phyloP scores from a whole-genome alignment of 30 jellyfish, hydroid and myxozoan genomes.

The Rhopilema esculentum region DNA sequence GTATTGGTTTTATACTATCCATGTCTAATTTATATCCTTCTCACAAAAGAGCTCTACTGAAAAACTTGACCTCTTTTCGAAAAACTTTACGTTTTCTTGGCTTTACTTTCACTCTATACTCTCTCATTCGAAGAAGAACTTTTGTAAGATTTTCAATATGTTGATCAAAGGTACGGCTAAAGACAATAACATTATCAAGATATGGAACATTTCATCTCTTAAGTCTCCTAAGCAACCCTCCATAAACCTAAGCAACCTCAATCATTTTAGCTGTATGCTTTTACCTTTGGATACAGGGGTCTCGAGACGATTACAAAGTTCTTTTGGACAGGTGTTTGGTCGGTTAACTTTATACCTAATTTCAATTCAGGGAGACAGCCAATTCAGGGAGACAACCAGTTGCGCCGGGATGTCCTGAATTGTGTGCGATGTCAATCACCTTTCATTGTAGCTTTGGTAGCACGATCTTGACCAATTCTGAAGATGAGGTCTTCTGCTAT shows the following conservation, averaged over 20 bases:
- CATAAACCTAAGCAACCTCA: no score
- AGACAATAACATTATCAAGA: conserved; percentile 36
- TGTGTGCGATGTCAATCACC: no score
- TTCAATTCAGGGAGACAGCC: conserved; percentile 40
- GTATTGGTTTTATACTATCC: conserved; percentile 32
- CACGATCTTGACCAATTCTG: conserved; percentile 16
- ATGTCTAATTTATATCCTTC: conserved; percentile 54
- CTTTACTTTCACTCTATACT: conserved; percentile 62
- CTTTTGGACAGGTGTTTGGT: conserved; percentile 47
- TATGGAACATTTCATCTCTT: conserved; percentile 33
- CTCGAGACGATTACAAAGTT: conserved; percentile 40
- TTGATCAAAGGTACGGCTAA: conserved; percentile 31
- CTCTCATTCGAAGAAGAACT: background rate
- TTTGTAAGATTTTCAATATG: conserved; percentile 23
- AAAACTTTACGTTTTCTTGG: conserved; percentile 51
- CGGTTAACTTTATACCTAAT: conserved; percentile 46
- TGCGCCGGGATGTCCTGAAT: no score
- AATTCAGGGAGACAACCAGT: no score
- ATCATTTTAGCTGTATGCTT: conserved; percentile 45
- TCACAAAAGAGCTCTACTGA: conserved; percentile 16
- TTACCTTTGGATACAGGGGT: conserved; percentile 52
- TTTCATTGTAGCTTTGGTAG: no score
- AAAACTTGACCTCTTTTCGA: conserved; percentile 37
- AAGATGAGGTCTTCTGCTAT: conserved; percentile 18
- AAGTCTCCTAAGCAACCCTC: conserved; percentile 39